Conservation (phyloP, 1,140 invertebrate species). For the Hypothenemus hampei region DNA sequence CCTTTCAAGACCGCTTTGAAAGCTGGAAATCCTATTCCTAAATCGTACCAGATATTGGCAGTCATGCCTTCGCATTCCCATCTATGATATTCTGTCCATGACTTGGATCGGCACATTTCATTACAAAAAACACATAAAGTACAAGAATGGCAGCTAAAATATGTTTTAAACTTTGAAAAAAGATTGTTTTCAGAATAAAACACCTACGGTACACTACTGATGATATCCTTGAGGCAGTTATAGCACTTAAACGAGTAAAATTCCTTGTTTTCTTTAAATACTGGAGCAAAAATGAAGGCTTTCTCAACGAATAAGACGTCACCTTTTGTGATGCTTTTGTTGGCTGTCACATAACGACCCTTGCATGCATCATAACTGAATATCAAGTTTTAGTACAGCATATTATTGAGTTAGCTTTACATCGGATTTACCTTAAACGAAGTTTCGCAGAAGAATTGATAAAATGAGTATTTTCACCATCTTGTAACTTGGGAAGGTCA, state of each 20-base stretch:
- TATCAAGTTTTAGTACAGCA: constrained; percentile 2
- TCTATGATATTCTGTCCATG: constrained; percentile 60
- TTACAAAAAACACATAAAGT: constrained; percentile 62
- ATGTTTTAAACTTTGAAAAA: neutral
- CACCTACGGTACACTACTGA: constrained; percentile 39
- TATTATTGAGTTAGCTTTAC: neutral
- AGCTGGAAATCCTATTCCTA: constrained; percentile 74
- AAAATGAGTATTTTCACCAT: constrained; percentile 37
- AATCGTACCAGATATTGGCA: constrained; percentile 56
- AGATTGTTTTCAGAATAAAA: neutral
- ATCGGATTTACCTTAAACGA: constrained; percentile 34
- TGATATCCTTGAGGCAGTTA: constrained; percentile 38
- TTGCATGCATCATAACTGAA: constrained; percentile 43
- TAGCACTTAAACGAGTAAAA: constrained; percentile 39
- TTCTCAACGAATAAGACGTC: constrained; percentile 65
- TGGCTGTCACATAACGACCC: constrained; percentile 53
- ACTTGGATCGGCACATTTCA: constrained; percentile 54
- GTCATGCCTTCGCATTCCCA: constrained; percentile 68
- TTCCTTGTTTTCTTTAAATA: constrained; percentile 39
- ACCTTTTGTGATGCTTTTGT: constrained; percentile 53
- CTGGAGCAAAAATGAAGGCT: constrained; percentile 59
- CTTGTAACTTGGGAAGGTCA: constrained; percentile 33
- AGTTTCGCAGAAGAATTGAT: constrained; percentile 37
- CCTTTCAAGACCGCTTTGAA: constrained; percentile 58
- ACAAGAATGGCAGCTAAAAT: constrained; percentile 59